Base-by-base conservation (phyloP, 2,113 vertebrate genomes). In the Saccopteryx leptura region DNA sequence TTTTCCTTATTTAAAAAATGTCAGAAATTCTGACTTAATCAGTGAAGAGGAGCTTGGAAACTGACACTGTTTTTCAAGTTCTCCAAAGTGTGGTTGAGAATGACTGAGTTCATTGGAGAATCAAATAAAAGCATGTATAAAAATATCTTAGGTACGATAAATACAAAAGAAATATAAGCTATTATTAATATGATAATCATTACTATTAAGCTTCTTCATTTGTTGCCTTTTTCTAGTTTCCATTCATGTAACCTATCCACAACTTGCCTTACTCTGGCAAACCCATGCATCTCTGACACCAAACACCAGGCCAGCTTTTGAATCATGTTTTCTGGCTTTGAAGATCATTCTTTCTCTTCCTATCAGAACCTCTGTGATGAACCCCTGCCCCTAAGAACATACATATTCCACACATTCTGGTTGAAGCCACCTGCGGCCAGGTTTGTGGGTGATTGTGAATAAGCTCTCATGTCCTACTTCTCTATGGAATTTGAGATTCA, bases 191-290 rank as follows among this genome's bases (percentile, higher is more conserved):
- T 92, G 26, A 52, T 82, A 33, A 69, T 91, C n/a, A 76, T 90
- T 85, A 74, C 46, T 74, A 69, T 63, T 92, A 95, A 26, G n/a
- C 56, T 85, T 96, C 82, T 96, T 94, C 78, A 76, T 88, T 88
- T 75, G 84, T 79, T 95, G 90, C 61, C n/a, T 90, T 94, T 94
- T 97, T 90, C 91, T 85, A 96, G 76, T 95, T 96, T 96, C 85
- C 94, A 95, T 93, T 79, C 85, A 90, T n/a, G 24, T 88, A 96
- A 90, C 24, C 13, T 85, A 79, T 82, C 31, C 46, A 87, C 63
- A 95, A 86, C 28, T 82, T 95, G 63, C 17, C 88, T 96, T 90
- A 33, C 26, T 75, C 78, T 89, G 46, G 19, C 74, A 95, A 96
- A 9, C 74, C 63, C 68, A 90, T 5, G 23, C 75, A 88, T 74